Conservation (phyloP, 2,113 vertebrate species). For the Microtus pennsylvanicus region DNA sequence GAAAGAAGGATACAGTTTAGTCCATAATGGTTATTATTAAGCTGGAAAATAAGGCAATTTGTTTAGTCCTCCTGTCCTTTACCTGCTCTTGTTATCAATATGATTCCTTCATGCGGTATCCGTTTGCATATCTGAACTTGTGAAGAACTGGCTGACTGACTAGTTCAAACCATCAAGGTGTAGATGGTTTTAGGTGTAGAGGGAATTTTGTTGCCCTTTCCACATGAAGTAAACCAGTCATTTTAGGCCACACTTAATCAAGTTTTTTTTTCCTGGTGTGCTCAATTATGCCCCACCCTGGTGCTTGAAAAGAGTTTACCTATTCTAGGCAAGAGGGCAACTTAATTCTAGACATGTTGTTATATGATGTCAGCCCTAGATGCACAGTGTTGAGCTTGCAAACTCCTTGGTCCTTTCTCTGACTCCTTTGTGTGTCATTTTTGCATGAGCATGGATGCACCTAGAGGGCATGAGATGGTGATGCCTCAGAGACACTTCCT, state of each 20-base stretch:
- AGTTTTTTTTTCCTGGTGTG: not conserved
- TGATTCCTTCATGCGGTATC: not conserved
- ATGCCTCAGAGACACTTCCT: not conserved
- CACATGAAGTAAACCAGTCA: not conserved
- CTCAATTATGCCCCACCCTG: not conserved
- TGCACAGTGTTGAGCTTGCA: not conserved
- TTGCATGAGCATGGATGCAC: not conserved
- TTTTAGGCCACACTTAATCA: not conserved
- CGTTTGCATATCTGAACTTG: not conserved
- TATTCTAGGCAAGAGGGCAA: not conserved
- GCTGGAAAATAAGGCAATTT: not conserved
- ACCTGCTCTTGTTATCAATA: not conserved
- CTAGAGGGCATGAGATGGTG: not conserved
- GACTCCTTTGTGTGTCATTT: rapidly evolving
- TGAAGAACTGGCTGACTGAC: not conserved
- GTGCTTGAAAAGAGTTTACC: not conserved
- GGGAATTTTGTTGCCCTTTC: not conserved
- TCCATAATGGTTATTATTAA: no score
- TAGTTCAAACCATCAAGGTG: not conserved
- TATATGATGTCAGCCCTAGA: not conserved
- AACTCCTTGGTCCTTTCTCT: not conserved
- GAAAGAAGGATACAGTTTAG: not conserved
- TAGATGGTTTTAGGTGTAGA: not conserved
- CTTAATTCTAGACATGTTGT: not conserved
- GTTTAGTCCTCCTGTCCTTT: not conserved